Base-by-base conservation (phyloP, 2,113 vertebrate genomes). In the Kryptolebias marmoratus region DNA sequence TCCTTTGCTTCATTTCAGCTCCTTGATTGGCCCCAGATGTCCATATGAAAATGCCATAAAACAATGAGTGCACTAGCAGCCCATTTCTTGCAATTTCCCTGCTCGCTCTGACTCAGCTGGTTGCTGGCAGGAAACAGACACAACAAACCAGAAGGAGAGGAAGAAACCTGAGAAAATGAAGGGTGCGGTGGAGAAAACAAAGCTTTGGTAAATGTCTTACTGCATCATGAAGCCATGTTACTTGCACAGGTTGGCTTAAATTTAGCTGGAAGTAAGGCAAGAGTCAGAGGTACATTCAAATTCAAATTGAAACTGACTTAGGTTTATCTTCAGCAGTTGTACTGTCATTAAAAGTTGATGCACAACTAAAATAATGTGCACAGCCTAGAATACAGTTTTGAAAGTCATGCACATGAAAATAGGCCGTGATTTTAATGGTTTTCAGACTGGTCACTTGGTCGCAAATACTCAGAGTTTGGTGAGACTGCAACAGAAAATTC, bases 21-120 rank as follows among this genome's bases (percentile, higher is more conserved):
- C 60, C 76, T 84, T 82, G 84, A 88, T 88, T 82, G 75, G 77
- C 49, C 77, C 63, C 73, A 86, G 77, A 83, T 81, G 80, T 80
- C 81, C 65, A 32, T 71, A 83, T 86, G 85, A 80, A 89, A 80
- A 90, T 80, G 14, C 75, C 77, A 59, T 83, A 73, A 53, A 71
- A 81, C 66, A 62, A 18, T 13, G 60, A 84, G 76, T 69, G 75
- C 72, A 70, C 56, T 39, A 48, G 56, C 58, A 88, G 66, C 42
- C 75, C 66, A 86, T 80, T 86, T 84, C 74, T 72, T 13, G 45
- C 71, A 79, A 79, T 78, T 79, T 79, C 67, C 71, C 63, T 62
- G 32, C 64, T 63, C 2, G 54, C 80, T 62, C 50, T 31, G 44
- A 66, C 62, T 85, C 83, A 66, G 68, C 75, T 83, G 66, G 69